Evolutionary conservation across 2,113 vertebrate species (phyloP), one percentile per base, ranked within the genome.

Genomic region (Uropsilus gracilis): DNA sequence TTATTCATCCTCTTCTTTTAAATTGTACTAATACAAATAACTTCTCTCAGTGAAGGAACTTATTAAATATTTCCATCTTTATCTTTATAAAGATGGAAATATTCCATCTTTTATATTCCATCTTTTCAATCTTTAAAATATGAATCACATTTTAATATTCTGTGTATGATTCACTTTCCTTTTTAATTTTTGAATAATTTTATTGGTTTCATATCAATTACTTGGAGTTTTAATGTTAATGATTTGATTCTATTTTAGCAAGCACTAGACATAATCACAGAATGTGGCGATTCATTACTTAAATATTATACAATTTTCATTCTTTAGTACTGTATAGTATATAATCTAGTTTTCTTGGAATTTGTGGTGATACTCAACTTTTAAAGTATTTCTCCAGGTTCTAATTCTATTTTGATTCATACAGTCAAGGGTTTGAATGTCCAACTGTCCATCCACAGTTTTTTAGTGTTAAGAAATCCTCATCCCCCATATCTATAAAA

Each of bases 11-110:
- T 89, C 59, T 89, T 86, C 26, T 86, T 48, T 71, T 93, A 93
- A 87, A 77, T 92, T 94, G 76, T 87, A 64, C n/a, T 91, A 90
- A 53, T 82, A 93, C 90, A 93, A 96, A 97, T 82, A 91, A 94
- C 89, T 94, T 26, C 57, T 86, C 75, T 95, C 72, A 72, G 18
- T 77, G 80, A 78, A 83, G 61, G 46, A 94, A 85, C 66, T 77
- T 94, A 95, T 94, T 77, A 75, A 80, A 75, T 91, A 82, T 92
- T 71, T 76, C 95, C 37, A 86, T 81, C 39, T 92, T 90, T 84
- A 88, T 90, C 72, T 95, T n/a, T n/a, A n/a, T n/a, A n/a, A n/a
- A n/a, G n/a, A n/a, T n/a, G n/a, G n/a, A n/a, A n/a, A n/a, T n/a
- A n/a, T n/a, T n/a, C n/a, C n/a, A n/a, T n/a, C n/a, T n/a, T n/a